These are phyloP conservation scores for Pimpla rufipes DNA, from an alignment of 2,888 invertebrate genomes.

Conservation along the genomic window DNA sequence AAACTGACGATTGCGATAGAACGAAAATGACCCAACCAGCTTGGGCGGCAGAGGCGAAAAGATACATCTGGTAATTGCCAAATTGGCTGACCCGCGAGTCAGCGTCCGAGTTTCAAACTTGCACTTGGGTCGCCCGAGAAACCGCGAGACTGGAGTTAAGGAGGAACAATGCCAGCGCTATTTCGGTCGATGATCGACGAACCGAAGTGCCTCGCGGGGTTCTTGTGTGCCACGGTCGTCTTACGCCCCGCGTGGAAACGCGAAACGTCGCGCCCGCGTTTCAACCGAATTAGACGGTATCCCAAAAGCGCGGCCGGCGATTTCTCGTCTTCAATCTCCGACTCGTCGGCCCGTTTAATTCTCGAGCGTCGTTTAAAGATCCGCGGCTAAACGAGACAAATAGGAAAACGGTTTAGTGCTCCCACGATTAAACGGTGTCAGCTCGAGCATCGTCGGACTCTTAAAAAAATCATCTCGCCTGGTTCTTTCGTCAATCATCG, in stretches of 20 bases:
- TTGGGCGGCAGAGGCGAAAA: neutral
- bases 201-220: conserved; percentile 1
- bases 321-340: neutral
- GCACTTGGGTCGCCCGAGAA: conserved; percentile 29
- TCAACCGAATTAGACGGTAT: conserved; percentile 75
- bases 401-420: neutral
- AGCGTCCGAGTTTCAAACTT: conserved; percentile 15
- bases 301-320: neutral
- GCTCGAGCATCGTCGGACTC: neutral
- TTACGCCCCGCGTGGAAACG: conserved; percentile 23
- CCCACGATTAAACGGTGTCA: neutral
- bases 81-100: conserved; percentile 33
- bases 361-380: conserved; percentile 1
- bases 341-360: neutral
- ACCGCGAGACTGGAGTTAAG: conserved; percentile 75
- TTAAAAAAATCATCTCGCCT: neutral
- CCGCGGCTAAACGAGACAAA: neutral
- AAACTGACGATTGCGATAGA: neutral
- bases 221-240: conserved; percentile 79
- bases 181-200: conserved; percentile 82
- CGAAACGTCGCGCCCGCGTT: conserved; percentile 7
- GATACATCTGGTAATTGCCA: neutral
- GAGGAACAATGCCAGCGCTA: conserved; percentile 84
- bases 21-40: neutral
- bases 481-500: conserved; percentile 27